These are phyloP conservation scores for Plectropomus leopardus DNA, from an alignment of 2,113 vertebrate genomes.

Conservation along the genomic window DNA sequence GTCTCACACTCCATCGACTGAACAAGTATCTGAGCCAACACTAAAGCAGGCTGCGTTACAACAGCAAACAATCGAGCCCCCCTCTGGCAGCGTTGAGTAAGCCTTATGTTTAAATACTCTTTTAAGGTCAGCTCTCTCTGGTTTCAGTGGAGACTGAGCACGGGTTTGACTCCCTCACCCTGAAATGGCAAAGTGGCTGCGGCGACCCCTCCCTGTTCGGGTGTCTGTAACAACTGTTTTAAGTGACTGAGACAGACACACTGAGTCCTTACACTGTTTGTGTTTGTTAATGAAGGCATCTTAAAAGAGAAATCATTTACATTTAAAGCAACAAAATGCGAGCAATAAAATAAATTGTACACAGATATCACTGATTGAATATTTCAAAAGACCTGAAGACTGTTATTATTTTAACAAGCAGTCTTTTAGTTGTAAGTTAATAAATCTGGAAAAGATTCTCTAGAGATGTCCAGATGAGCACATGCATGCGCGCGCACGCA, in stretches of 20 bases:
- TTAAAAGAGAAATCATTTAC: constrained; percentile 10
- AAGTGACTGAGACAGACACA: constrained; percentile 18
- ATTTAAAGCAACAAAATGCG: background rate
- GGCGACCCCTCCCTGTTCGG: constrained; percentile 33
- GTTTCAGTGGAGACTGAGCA: constrained; percentile 70
- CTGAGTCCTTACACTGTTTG: background rate
- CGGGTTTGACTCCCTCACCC: constrained; percentile 65
- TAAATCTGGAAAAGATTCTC: background rate
- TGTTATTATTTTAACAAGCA: background rate
- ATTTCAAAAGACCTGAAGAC: background rate
- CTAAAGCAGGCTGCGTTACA: constrained; percentile 47
- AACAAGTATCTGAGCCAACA: constrained; percentile 38
- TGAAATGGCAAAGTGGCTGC: constrained; percentile 66
- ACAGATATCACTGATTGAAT: background rate
- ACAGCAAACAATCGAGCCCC: constrained; percentile 73
- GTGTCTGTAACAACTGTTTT: constrained; percentile 31
- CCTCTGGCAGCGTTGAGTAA: constrained; percentile 63
- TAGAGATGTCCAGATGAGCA: background rate
- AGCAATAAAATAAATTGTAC: background rate
- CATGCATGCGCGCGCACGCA: background rate
- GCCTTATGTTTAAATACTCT: constrained; percentile 73
- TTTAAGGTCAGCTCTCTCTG: constrained; percentile 81
- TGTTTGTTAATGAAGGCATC: background rate
- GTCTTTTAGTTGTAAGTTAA: background rate
- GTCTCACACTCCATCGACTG: background rate